A percentile compares a stretch with the other conserved stretches of the same genome.
Conservation (phyloP, 2,797 vertebrate species). For the Eulemur mongoz region DNA sequence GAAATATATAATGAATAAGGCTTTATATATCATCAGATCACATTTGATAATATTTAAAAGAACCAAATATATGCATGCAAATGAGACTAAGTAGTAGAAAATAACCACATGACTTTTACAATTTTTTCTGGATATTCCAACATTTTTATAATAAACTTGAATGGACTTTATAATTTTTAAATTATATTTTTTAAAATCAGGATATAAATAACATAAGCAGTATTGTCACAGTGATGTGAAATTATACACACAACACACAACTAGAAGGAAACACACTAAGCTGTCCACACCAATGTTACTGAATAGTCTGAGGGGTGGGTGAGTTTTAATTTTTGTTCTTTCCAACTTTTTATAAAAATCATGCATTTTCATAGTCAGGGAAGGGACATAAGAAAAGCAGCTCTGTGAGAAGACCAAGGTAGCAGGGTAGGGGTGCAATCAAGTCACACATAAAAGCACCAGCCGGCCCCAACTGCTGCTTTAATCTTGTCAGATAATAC, state of each 20-base stretch:
- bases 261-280: background rate
- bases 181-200: background rate
- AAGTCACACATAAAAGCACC: background rate
- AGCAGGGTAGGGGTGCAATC: background rate
- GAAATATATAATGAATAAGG: background rate
- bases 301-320: background rate
- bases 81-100: background rate
- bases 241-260: background rate
- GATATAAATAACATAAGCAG: background rate
- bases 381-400: background rate
- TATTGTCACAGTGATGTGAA: background rate
- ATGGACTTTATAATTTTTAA: background rate
- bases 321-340: background rate
- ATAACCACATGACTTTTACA: background rate
- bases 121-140: background rate
- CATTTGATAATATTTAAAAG: background rate
- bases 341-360: background rate
- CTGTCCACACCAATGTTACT: background rate
- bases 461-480: background rate
- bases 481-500: background rate
- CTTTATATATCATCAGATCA: background rate
- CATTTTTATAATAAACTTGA: background rate
- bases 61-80: background rate
- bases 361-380: background rate
- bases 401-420: background rate